Evolutionary conservation across 1,140 invertebrate genomes (phyloP).

Genomic region (Sminthurinus signatus): DNA sequence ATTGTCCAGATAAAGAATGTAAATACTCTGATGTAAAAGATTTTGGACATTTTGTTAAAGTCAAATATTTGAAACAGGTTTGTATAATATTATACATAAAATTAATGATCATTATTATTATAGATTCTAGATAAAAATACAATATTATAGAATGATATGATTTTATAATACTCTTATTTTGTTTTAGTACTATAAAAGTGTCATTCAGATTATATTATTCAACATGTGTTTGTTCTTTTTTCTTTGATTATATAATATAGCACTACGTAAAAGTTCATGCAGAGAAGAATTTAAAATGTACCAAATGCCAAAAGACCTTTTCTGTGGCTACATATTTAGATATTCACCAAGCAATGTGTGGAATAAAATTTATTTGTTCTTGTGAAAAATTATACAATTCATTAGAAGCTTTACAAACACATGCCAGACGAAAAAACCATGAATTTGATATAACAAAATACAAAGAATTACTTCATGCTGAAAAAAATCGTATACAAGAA

Average conservation of each 20-base stretch:
- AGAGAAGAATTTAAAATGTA: constrained; percentile 51
- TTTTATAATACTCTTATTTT: constrained; percentile 2
- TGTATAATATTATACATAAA: not conserved
- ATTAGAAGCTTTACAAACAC: constrained; percentile 55
- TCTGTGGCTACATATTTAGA: constrained; percentile 43
- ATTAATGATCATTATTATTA: not conserved
- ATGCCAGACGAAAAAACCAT: constrained; percentile 53
- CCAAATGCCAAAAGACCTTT: no score
- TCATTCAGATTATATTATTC: not conserved
- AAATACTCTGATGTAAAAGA: constrained; percentile 45
- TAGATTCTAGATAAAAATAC: not conserved
- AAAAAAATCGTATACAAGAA: not conserved
- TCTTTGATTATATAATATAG: constrained; percentile 44
- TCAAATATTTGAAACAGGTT: constrained; percentile 51
- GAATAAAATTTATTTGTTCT: constrained; percentile 50
- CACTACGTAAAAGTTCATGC: constrained; percentile 59
- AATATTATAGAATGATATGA: not conserved
- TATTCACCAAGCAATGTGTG: constrained; percentile 51
- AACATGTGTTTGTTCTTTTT: not conserved
- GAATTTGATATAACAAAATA: constrained; percentile 40
- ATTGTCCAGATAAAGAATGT: constrained; percentile 47
- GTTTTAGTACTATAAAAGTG: not conserved
- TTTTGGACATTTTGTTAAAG: constrained; percentile 45
- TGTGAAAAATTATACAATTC: constrained; percentile 51
- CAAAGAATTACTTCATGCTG: constrained; percentile 36